These are phyloP conservation scores for Drosophila simulans DNA, from an alignment of 1,140 invertebrate genomes.

Conservation along the genomic window DNA sequence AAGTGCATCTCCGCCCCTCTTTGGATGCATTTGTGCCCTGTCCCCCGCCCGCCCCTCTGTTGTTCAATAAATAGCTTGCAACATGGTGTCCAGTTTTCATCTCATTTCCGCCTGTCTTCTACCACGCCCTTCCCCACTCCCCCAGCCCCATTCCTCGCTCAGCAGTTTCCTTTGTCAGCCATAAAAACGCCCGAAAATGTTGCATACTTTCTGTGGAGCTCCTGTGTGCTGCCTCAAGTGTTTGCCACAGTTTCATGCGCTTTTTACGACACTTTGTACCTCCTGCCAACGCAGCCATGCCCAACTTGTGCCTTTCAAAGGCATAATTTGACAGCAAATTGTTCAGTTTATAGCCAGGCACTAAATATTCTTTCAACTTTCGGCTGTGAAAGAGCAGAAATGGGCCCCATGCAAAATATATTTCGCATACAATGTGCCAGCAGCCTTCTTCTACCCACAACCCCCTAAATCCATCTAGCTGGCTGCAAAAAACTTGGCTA, in stretches of 20 bases:
- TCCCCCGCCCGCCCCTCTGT: constrained; percentile 15
- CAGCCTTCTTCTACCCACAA: background rate
- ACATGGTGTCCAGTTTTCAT: constrained; percentile 39
- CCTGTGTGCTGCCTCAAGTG: constrained; percentile 45
- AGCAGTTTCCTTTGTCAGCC: constrained; percentile 29
- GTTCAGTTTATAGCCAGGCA: constrained; percentile 63
- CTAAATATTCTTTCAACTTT: constrained; percentile 61
- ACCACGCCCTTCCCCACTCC: no score
- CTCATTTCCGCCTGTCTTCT: constrained; percentile 37
- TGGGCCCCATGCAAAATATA: constrained; percentile 51
- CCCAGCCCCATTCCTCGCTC: background rate
- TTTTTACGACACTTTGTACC: constrained; percentile 70
- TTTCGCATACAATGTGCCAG: constrained; percentile 54
- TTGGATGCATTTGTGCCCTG: background rate
- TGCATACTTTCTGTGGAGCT: constrained; percentile 43
- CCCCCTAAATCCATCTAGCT: background rate
- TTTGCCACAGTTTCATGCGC: constrained; percentile 57
- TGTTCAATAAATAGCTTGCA: constrained; percentile 68
- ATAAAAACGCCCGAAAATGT: constrained; percentile 73
- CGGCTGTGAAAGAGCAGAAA: background rate
- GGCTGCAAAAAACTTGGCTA: constrained; percentile 15
- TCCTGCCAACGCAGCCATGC: background rate
- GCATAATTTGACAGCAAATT: constrained; percentile 78
- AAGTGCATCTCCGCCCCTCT: constrained; percentile 27
- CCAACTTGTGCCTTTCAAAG: constrained; percentile 34